Evolutionary conservation across 35 echinoderm and acorn worm genomes (phyloP), one percentile per base, ranked within the genome.

Genomic region (Amphiura filiformis): DNA sequence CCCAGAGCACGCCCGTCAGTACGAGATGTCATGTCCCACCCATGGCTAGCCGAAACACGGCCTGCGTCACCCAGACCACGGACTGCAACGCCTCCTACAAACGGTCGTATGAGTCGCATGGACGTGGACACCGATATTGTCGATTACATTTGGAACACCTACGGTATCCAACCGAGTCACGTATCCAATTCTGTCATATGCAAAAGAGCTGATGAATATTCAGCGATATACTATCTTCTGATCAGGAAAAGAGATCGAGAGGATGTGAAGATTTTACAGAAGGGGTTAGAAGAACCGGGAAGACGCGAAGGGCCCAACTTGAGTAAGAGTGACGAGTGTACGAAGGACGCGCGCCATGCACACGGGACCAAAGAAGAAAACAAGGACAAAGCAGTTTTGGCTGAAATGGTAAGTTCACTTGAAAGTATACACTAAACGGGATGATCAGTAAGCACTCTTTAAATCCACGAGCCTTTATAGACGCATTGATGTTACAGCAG

Each of bases 211-310:
- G 90, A 94, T 75, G 89, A 94, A 65, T 95, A 84, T 84, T 89
- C 92, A 18, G 96, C 96, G 39, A 84, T 99, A n/a, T 99, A 99
- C 65, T 38, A 94, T 80, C 82, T 99, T 12, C 39, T 99, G 26
- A 35, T 87, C 5, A 88, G 82, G 31, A 91, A 81, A 61, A 82
- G 88, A 30, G 79, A 90, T 22, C 81, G 87, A 18, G 76, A 77
- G 30, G 70, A 85, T 23, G 31, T 84, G 64, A 64, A 70, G 37
- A 70, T 85, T 4, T n/a, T n/a, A n/a, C n/a, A n/a, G n/a, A n/a
- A n/a, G n/a, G n/a, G n/a, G n/a, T n/a, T n/a, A n/a, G n/a, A n/a
- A n/a, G n/a, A n/a, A n/a, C n/a, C n/a, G n/a, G n/a, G n/a, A n/a
- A n/a, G 79, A 39, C 44, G 79, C 38, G 17, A 39, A 33, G 37